A percentile compares a stretch with the other conserved stretches of the same genome.
Conservation (phyloP, 2,113 vertebrate genomes). For the Perca fluviatilis region DNA sequence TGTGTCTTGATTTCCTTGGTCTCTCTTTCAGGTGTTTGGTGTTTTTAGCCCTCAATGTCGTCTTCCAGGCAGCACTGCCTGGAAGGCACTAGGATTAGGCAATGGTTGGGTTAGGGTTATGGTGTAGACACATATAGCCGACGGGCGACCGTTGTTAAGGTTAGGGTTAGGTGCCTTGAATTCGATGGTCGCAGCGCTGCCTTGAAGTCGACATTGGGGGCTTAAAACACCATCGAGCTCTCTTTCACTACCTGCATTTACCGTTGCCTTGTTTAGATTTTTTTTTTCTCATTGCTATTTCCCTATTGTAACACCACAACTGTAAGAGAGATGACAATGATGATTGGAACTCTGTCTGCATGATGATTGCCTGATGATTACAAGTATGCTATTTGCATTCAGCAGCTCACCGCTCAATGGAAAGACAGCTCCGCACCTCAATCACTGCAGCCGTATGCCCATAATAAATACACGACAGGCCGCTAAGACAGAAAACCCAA, state of each 20-base stretch:
- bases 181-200: no score
- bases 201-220: no score
- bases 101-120: no score
- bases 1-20: not conserved
- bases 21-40: not conserved
- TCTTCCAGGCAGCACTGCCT: no score
- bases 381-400: constrained; percentile 55
- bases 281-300: not conserved
- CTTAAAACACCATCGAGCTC: no score
- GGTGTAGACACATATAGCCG: no score
- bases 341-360: constrained; percentile 34
- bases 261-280: not conserved
- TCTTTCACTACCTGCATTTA: not conserved
- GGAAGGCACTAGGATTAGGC: no score
- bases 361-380: constrained; percentile 55
- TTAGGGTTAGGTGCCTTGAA: no score
- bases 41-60: no score
- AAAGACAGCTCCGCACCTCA: constrained; percentile 46
- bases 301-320: not conserved
- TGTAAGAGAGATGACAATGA: constrained; percentile 39
- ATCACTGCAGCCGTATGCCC: constrained; percentile 44
- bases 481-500: constrained; percentile 40
- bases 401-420: constrained; percentile 24
- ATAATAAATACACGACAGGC: constrained; percentile 55
- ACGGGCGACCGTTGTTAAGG: no score